A percentile compares a stretch with the other conserved stretches of the same genome.
Evolutionary conservation across 37 sponge, comb jelly and placozoan genomes (phyloP).

Genomic region (Chondrosia reniformis): DNA sequence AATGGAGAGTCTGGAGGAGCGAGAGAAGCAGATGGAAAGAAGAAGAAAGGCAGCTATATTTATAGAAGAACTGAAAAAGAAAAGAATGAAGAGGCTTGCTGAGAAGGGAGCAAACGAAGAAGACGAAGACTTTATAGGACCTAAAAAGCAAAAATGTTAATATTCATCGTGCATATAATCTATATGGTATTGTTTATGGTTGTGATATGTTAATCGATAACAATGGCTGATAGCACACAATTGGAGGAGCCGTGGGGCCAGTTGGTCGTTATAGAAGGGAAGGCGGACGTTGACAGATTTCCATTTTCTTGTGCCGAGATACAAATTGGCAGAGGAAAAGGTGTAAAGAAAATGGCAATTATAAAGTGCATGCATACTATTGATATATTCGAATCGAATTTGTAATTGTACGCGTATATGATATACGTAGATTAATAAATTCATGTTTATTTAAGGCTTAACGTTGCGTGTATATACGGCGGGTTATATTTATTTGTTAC

Average conservation of each 20-base stretch:
- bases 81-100: background rate
- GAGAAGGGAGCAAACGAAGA: background rate
- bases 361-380: too few relatives aligned
- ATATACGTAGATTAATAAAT: too few relatives aligned
- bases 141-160: background rate
- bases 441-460: too few relatives aligned
- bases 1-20: background rate
- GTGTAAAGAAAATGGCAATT: too few relatives aligned
- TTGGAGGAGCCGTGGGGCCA: slow-evolving; percentile 67
- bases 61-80: slow-evolving; percentile 21
- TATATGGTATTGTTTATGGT: too few relatives aligned
- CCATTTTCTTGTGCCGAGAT: slow-evolving; percentile 36
- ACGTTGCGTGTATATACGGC: too few relatives aligned
- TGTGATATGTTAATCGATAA: too few relatives aligned
- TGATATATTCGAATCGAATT: too few relatives aligned
- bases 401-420: too few relatives aligned
- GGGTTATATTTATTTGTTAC: too few relatives aligned
- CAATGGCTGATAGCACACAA: background rate
- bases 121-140: slow-evolving; percentile 18
- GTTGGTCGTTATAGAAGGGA: slow-evolving; percentile 29
- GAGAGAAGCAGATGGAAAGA: slow-evolving; percentile 29
- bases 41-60: slow-evolving; percentile 49
- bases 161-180: too few relatives aligned
- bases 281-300: slow-evolving; percentile 22
- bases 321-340: slow-evolving; percentile 51